Conservation (phyloP, 2,113 vertebrate genomes). For the Potamarius usumacintae region DNA sequence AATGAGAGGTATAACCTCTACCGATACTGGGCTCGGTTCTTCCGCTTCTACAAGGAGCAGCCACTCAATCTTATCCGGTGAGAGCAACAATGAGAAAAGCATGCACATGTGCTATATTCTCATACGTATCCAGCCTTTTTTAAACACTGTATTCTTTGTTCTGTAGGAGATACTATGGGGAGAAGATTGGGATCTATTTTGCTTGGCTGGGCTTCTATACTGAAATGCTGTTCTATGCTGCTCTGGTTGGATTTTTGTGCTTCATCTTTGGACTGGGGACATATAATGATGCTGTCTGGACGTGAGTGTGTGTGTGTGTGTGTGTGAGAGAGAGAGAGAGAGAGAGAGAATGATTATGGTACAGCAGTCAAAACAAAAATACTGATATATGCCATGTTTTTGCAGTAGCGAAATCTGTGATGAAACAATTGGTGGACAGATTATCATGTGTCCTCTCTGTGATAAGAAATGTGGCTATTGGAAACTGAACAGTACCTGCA, state of each 20-base stretch:
- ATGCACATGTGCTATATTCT: neutral
- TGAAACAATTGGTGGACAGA: conserved; percentile 78
- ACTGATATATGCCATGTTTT: conserved; percentile 57
- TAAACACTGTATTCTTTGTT: conserved; percentile 20
- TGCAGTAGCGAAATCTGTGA: conserved; percentile 94
- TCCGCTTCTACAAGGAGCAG: conserved; percentile 95
- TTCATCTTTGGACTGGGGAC: conserved; percentile 92
- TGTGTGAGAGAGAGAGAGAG: neutral
- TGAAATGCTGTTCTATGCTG: conserved; percentile 94
- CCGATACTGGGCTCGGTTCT: conserved; percentile 92
- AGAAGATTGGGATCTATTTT: conserved; percentile 96
- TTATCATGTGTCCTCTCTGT: conserved; percentile 96
- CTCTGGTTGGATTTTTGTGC: conserved; percentile 88
- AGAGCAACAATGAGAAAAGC: conserved; percentile 54
- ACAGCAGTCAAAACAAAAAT: neutral
- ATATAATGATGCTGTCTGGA: conserved; percentile 90
- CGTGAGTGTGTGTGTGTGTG: conserved; percentile 79
- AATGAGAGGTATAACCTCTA: conserved; percentile 85
- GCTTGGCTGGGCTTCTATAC: conserved; percentile 98
- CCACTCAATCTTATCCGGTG: conserved; percentile 91
- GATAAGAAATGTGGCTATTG: conserved; percentile 96
- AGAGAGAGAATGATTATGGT: neutral
- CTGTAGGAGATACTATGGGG: conserved; percentile 89
- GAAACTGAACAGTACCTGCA: conserved; percentile 91
- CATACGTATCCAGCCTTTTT: neutral